Percentiles rank a stretch among this genome's conserved stretches.
Evolutionary conservation across 2,888 invertebrate species (phyloP).

Genomic region (Xestia ashworthii): DNA sequence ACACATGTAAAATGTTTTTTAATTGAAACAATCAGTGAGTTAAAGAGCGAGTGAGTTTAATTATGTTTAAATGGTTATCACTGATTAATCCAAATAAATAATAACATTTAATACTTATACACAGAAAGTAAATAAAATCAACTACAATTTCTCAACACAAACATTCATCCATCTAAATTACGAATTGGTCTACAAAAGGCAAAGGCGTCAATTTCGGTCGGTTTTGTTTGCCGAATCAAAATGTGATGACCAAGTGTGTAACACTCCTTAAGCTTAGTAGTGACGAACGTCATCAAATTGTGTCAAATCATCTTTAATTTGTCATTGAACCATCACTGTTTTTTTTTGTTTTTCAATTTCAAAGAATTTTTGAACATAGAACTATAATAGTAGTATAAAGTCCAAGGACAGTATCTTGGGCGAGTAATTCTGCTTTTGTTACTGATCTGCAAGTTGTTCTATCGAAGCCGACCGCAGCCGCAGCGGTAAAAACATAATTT

Average conservation of each 20-base stretch:
- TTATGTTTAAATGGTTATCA: neutral
- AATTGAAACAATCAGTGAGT: conserved; percentile 23
- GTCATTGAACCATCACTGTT: neutral
- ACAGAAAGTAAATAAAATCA: neutral
- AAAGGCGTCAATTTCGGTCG: neutral
- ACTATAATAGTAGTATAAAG: no score
- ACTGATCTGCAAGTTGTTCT: neutral
- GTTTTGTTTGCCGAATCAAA: neutral
- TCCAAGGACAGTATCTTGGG: neutral
- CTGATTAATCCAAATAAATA: conserved; percentile 13
- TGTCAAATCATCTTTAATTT: neutral
- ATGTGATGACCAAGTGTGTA: neutral
- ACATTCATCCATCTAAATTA: neutral
- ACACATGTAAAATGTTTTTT: neutral
- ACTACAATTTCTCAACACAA: neutral
- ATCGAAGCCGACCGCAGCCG: neutral
- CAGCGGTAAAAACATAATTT: no score
- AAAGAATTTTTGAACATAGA: neutral
- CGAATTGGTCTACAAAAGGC: neutral
- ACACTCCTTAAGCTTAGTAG: neutral
- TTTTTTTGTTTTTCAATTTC: neutral
- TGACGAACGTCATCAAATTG: neutral
- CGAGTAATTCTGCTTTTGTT: neutral
- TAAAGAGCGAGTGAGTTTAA: neutral
- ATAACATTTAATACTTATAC: neutral